These are phyloP conservation scores for Xerus inauris DNA, from an alignment of 2,113 vertebrate genomes.

Conservation along the genomic window DNA sequence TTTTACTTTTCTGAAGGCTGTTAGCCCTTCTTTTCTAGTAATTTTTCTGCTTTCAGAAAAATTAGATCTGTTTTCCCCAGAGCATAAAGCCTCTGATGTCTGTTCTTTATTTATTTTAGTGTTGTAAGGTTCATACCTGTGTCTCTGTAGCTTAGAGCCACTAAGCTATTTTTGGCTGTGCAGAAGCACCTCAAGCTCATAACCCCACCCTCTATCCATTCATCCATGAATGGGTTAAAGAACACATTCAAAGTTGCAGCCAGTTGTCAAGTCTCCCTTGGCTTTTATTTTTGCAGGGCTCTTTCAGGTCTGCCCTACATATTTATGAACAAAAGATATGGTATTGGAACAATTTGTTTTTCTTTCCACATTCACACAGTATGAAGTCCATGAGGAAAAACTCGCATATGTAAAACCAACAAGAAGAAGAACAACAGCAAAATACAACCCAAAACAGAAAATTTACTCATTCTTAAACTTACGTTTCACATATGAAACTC, in stretches of 20 bases:
- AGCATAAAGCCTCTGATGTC: neutral
- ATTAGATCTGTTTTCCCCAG: neutral
- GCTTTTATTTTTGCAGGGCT: neutral
- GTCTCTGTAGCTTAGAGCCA: neutral
- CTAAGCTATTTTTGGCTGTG: neutral
- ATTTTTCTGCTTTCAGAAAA: neutral
- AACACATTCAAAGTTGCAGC: neutral
- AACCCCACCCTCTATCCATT: too few relatives aligned
- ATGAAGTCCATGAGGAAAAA: neutral
- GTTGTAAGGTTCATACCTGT: neutral
- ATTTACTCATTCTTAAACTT: neutral
- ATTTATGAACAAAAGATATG: neutral
- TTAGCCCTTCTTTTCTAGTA: neutral
- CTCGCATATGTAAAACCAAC: neutral
- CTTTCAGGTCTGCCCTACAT: neutral
- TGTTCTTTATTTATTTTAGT: neutral
- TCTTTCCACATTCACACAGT: neutral
- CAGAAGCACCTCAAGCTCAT: neutral
- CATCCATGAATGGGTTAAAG: too few relatives aligned
- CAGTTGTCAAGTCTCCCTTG: neutral
- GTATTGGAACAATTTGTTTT: neutral
- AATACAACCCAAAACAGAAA: neutral
- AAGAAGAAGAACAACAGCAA: neutral
- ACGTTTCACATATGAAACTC: neutral
- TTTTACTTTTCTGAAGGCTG: neutral